Base-by-base conservation (phyloP, 1,140 invertebrate genomes). In the Drosophila parvula region DNA sequence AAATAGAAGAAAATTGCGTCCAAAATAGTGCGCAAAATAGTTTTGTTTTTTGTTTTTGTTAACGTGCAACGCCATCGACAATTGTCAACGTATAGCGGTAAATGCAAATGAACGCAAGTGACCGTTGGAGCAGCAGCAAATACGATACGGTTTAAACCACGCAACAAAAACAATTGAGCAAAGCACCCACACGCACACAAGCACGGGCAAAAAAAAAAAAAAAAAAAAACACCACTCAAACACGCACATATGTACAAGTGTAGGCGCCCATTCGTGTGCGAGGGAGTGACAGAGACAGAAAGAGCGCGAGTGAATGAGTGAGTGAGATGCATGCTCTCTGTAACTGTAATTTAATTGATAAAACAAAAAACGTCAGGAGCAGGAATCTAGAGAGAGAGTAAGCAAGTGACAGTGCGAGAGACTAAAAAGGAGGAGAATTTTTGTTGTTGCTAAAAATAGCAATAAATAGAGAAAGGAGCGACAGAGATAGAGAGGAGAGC, bases 391-490 rank as follows among this genome's bases (percentile, higher is more conserved):
- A 40, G 48, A 18, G 47, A 45, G 48, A 45, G 38, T 18, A 59
- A 27, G 44, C 50, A 32, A 64, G 22, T 57, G 16, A 60, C 40
- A 53, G 34, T 32, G 14, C 34, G n/a, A 41, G 41, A 60, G 32
- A 47, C 38, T 5, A 27, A 43, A 41, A 67, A 78, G 55, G 56
- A 60, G 57, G 36, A 59, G 55, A 34, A 60, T 32, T 79, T 74
- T 74, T 74, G 58, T 83, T 83, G 80, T 61, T 68, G 75, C 81
- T 84, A 84, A 65, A 84, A 83, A 83, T 83, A 83, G 81, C 74
- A 85, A 85, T 47, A 85, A 84, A 84, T 79, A 75, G 62, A 81
- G 51, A 38, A 62, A 30, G 36, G 36, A 41, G n/a, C 16, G 22
- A 40, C 22, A 44, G 47, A 55, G 30, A 59, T n/a, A 12, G 28